Evolutionary conservation across 2,113 vertebrate genomes (phyloP).

Genomic region (Psilopsiagon aurifrons): DNA sequence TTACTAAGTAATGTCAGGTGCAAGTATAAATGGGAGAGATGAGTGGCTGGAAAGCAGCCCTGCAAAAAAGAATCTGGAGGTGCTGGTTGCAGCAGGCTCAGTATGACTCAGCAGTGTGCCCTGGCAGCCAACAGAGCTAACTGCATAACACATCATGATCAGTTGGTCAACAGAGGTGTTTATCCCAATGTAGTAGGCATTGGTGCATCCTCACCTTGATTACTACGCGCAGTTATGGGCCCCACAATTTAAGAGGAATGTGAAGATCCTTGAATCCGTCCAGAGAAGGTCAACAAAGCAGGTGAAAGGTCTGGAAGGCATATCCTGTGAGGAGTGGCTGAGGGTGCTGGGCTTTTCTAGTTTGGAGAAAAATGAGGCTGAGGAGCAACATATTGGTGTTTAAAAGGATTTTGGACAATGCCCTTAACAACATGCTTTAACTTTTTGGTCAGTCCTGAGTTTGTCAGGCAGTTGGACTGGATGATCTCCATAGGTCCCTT

Average conservation of each 20-base stretch:
- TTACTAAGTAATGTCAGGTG: not conserved
- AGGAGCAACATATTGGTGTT: not conserved
- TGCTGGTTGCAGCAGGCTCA: not conserved
- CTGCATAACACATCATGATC: too few species aligned
- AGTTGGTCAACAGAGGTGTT: not conserved
- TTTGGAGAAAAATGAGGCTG: not conserved
- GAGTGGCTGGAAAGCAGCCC: not conserved
- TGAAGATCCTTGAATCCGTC: not conserved
- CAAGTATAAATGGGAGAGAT: not conserved
- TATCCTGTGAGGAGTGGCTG: not conserved
- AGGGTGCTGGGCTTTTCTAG: too few species aligned
- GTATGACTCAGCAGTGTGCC: not conserved
- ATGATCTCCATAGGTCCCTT: not conserved
- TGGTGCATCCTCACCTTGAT: not conserved
- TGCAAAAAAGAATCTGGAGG: not conserved
- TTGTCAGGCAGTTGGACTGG: not conserved
- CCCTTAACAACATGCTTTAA: not conserved
- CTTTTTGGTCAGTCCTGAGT: not conserved
- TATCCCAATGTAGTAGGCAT: fast-evolving
- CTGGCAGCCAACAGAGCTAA: not conserved
- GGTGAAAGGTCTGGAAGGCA: not conserved
- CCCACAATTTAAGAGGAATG: not conserved
- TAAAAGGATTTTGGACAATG: not conserved
- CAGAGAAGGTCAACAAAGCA: not conserved
- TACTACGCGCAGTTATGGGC: not conserved